phyloP scores from a whole-genome alignment of 2,113 vertebrate genomes.

The Hippocampus barbouri region DNA sequence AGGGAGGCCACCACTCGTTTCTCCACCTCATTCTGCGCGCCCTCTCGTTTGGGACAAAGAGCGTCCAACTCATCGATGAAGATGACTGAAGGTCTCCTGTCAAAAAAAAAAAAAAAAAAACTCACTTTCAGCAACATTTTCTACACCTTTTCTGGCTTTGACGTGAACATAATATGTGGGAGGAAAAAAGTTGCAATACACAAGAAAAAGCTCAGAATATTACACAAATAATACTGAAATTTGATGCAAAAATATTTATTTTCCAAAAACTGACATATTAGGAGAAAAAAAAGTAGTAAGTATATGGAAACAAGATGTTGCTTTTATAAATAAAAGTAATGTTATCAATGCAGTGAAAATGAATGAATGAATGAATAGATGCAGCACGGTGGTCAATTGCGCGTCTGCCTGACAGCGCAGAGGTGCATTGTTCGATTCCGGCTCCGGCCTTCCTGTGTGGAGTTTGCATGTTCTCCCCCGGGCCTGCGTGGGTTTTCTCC shows the following conservation, averaged over 20 bases:
- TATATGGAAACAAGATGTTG: neutral
- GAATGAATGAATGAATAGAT: too few species aligned
- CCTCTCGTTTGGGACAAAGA: constrained; percentile 90
- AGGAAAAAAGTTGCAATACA: neutral
- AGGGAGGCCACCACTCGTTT: constrained; percentile 92
- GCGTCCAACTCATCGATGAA: constrained; percentile 97
- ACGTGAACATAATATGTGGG: too few species aligned
- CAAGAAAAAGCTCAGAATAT: neutral
- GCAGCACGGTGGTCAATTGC: too few species aligned
- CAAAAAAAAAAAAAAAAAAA: neutral
- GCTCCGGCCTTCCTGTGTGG: too few species aligned
- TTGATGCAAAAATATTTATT: neutral
- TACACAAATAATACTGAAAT: neutral
- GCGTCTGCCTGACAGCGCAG: too few species aligned
- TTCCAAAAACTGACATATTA: neutral
- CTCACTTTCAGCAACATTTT: neutral
- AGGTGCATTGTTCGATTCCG: too few species aligned
- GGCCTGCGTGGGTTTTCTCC: too few species aligned
- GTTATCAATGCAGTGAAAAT: too few species aligned
- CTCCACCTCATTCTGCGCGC: constrained; percentile 92
- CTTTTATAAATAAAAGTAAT: too few species aligned
- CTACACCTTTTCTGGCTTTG: neutral
- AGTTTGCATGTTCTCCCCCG: too few species aligned
- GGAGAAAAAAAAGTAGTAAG: neutral
- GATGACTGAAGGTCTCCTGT: constrained; percentile 86